A percentile compares a stretch with the other conserved stretches of the same genome.
phyloP scores from a whole-genome alignment of 2,888 invertebrate genomes.

The Junonia oenone region DNA sequence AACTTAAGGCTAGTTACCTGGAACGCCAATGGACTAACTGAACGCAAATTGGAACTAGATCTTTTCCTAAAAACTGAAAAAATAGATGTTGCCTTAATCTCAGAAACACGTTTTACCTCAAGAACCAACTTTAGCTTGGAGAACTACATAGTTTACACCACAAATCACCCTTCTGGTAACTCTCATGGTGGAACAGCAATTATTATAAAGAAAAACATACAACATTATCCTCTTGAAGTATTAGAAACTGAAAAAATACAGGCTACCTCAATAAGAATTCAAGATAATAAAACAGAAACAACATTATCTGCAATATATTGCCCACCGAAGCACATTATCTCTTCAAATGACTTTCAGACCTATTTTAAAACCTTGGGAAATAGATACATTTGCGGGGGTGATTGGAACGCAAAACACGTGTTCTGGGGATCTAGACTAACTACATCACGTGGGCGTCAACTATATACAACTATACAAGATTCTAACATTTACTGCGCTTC shows the following conservation, averaged over 20 bases:
- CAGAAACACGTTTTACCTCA: neutral
- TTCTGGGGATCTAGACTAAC: conserved; percentile 29
- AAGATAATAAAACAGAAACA: conserved; percentile 18
- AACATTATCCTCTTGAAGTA: neutral
- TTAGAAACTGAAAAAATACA: too few species aligned
- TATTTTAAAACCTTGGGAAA: conserved; percentile 25
- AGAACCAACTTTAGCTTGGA: neutral
- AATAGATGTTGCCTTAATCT: neutral
- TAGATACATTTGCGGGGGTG: neutral
- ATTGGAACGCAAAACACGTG: conserved; percentile 31
- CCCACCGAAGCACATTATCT: too few species aligned
- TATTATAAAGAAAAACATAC: neutral
- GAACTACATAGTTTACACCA: too few species aligned
- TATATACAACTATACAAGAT: conserved; percentile 2
- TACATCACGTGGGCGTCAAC: conserved; percentile 24
- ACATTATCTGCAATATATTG: conserved; percentile 23
- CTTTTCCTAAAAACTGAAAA: neutral
- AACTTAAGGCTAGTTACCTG: neutral
- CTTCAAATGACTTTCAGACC: too few species aligned
- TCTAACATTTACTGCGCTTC: conserved; percentile 4
- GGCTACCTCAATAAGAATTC: neutral
- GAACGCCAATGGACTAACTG: neutral
- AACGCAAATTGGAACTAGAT: neutral
- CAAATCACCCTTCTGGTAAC: neutral
- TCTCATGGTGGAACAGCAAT: neutral